Conservation (phyloP, 2,888 invertebrate species). For the Incurvaria masculella region DNA sequence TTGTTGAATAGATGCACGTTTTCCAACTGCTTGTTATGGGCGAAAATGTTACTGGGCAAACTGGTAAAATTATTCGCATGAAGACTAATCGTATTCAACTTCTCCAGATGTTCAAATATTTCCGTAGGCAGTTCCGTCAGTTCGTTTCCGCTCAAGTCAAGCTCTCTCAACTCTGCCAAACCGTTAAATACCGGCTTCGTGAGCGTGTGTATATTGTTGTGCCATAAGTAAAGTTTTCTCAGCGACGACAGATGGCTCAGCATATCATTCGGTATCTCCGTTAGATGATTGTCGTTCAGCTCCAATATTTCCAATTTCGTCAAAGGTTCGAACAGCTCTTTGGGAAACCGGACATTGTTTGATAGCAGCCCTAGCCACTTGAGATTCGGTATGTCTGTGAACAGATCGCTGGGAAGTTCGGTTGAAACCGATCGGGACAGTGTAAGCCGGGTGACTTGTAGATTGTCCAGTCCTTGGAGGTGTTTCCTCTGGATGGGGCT, state of each 20-base stretch:
- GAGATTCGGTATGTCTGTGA: slow-evolving; percentile 59
- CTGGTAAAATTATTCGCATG: slow-evolving; percentile 63
- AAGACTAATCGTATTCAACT: slow-evolving; percentile 62
- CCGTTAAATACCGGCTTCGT: slow-evolving; percentile 61
- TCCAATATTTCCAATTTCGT: slow-evolving; percentile 60
- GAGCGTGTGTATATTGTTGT: slow-evolving; percentile 64
- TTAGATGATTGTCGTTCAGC: slow-evolving; percentile 64
- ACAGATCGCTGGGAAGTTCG: slow-evolving; percentile 59
- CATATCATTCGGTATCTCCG: slow-evolving; percentile 55
- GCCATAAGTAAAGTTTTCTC: slow-evolving; percentile 63
- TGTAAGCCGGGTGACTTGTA: slow-evolving; percentile 46
- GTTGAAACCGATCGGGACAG: slow-evolving; percentile 61
- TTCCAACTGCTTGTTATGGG: slow-evolving; percentile 49
- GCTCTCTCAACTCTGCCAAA: slow-evolving; percentile 56
- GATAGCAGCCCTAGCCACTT: slow-evolving; percentile 62
- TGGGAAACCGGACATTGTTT: slow-evolving; percentile 56
- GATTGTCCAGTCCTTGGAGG: slow-evolving; percentile 53
- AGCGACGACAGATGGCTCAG: slow-evolving; percentile 62
- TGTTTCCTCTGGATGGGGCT: slow-evolving; percentile 57
- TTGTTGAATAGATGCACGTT: slow-evolving; percentile 57
- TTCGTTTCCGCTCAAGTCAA: slow-evolving; percentile 68
- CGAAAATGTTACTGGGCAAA: slow-evolving; percentile 60
- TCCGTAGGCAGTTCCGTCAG: slow-evolving; percentile 59
- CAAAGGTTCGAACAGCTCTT: slow-evolving; percentile 53
- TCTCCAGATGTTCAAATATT: slow-evolving; percentile 59